Conservation (phyloP, 2,113 vertebrate species). For the Lagopus leucura region DNA sequence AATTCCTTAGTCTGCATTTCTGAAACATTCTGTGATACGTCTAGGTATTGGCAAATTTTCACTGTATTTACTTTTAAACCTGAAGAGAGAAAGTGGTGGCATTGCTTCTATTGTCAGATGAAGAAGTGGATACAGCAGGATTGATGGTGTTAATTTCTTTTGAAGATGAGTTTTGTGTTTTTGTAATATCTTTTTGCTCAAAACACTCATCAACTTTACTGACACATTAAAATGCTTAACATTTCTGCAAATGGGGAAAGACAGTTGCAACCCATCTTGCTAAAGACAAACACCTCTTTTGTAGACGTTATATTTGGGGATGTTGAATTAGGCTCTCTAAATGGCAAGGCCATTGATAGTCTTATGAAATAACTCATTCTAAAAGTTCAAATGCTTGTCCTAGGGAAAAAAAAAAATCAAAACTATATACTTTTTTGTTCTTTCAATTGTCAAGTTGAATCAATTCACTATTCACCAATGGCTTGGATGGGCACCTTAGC, state of each 20-base stretch:
- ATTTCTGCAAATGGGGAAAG: neutral
- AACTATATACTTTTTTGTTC: neutral
- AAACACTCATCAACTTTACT: neutral
- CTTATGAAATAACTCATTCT: neutral
- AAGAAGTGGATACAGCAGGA: neutral
- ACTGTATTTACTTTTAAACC: neutral
- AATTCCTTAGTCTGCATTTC: neutral
- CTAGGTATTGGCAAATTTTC: neutral
- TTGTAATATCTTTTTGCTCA: neutral
- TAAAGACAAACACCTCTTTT: neutral
- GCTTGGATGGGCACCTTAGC: neutral
- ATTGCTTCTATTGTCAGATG: neutral
- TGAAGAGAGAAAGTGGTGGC: neutral
- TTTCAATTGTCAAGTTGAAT: neutral
- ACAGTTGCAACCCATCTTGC: neutral
- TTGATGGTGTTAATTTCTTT: neutral
- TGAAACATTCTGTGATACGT: neutral
- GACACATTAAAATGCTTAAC: neutral
- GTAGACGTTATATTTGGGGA: neutral
- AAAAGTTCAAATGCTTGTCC: neutral
- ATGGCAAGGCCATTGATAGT: neutral
- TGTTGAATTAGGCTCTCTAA: neutral
- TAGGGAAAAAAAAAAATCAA: neutral
- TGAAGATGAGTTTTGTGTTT: neutral
- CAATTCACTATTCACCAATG: neutral